These are phyloP conservation scores for Cassiopea xamachana DNA, from an alignment of 30 jellyfish, hydroid and myxozoan genomes.

Conservation along the genomic window DNA sequence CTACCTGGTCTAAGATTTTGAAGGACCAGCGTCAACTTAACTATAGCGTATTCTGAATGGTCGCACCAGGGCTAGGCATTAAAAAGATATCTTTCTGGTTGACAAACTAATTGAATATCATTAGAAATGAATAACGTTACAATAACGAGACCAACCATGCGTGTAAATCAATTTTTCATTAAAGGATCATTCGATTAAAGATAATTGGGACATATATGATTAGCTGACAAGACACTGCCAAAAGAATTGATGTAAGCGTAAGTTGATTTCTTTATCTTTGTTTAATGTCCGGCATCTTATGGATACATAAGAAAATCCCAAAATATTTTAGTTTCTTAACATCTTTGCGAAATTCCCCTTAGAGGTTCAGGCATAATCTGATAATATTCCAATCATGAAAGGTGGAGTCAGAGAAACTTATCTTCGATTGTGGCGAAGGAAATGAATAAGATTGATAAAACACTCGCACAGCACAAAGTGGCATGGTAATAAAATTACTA, in stretches of 20 bases:
- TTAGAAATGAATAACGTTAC: constrained; percentile 38
- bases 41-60: background rate
- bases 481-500: constrained; percentile 53
- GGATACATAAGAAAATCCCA: background rate
- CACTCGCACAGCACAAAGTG: constrained; percentile 34
- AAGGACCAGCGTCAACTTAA: background rate
- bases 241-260: constrained; percentile 8
- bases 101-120: constrained; percentile 48
- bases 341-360: background rate
- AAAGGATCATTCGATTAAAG: constrained; percentile 21
- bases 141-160: constrained; percentile 48
- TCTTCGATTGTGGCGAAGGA: constrained; percentile 46
- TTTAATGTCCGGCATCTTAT: background rate
- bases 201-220: constrained; percentile 5
- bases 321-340: background rate
- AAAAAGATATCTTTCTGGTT: constrained; percentile 8
- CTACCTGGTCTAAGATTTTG: background rate
- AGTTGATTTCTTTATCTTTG: background rate
- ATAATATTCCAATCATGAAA: constrained; percentile 49
- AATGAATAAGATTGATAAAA: constrained; percentile 50
- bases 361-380: constrained; percentile 45
- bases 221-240: background rate
- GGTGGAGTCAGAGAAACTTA: constrained; percentile 67
- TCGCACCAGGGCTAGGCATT: background rate
- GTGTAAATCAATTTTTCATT: constrained; percentile 50